Percentiles rank a stretch among this genome's conserved stretches.
phyloP scores from a whole-genome alignment of 2,888 invertebrate genomes.

The Empis stercorea region DNA sequence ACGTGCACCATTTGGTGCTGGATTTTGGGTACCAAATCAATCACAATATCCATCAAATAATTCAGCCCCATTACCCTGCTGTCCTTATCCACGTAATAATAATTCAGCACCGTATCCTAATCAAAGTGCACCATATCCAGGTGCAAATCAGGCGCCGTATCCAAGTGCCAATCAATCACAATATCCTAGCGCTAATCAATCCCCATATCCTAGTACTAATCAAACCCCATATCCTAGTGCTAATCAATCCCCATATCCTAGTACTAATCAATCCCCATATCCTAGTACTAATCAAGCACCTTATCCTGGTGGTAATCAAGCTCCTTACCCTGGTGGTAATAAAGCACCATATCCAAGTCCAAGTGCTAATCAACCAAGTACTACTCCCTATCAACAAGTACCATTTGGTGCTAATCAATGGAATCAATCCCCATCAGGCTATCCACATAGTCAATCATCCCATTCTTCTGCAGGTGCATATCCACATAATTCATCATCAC shows the following conservation, averaged over 20 bases:
- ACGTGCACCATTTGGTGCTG: conserved; percentile 30
- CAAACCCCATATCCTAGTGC: conserved; percentile 9
- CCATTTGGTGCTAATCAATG: too few species aligned
- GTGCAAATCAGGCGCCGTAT: conserved; percentile 8
- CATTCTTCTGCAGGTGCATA: conserved; percentile 10
- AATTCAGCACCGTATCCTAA: conserved; percentile 11
- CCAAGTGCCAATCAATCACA: conserved; percentile 13
- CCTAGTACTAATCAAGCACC: conserved; percentile 9
- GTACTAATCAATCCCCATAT: conserved; percentile 9
- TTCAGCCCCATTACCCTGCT: conserved; percentile 11
- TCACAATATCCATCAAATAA: conserved; percentile 5
- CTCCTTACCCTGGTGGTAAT: conserved; percentile 7
- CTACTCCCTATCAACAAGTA: conserved; percentile 15
- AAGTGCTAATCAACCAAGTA: background rate
- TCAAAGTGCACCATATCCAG: conserved; percentile 9
- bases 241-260: conserved; percentile 1
- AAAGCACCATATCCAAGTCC: conserved; percentile 9
- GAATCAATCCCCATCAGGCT: conserved; percentile 14
- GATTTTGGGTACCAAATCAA: conserved; percentile 22
- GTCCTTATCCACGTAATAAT: conserved; percentile 18
- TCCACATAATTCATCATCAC: background rate
- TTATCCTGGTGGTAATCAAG: conserved; percentile 5
- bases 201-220: conserved; percentile 14
- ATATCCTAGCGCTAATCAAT: conserved; percentile 9
- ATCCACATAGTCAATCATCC: conserved; percentile 12